A percentile compares a stretch with the other conserved stretches of the same genome.
Conservation (phyloP, 2,888 invertebrate species). For the Dryobota labecula region DNA sequence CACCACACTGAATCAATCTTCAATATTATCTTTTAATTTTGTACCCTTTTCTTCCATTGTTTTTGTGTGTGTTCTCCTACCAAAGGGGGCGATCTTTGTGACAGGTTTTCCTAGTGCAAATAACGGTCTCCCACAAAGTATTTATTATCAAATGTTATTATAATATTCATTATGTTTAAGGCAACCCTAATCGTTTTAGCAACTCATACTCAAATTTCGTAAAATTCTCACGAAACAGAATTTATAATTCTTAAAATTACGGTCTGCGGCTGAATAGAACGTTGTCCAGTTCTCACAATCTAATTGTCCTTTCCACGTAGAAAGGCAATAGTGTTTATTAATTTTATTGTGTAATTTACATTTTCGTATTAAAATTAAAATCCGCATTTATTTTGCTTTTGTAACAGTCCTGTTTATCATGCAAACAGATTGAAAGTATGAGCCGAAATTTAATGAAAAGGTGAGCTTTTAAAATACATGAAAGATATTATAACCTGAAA, state of each 20-base stretch:
- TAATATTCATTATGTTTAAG: no score
- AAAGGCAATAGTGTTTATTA: constrained; percentile 18
- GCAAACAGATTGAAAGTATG: constrained; percentile 4
- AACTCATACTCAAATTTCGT: background rate
- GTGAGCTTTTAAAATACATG: constrained; percentile 13
- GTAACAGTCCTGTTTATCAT: constrained; percentile 6
- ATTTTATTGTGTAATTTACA: constrained; percentile 29
- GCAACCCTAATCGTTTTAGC: no score
- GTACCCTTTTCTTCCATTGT: no score
- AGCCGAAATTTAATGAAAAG: constrained; percentile 1
- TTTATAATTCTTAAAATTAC: constrained; percentile 28
- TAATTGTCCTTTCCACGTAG: constrained; percentile 38
- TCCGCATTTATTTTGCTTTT: constrained; percentile 9
- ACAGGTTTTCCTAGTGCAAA: no score
- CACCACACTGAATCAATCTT: no score
- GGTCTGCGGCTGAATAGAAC: background rate
- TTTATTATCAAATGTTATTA: no score
- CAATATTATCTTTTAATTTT: no score
- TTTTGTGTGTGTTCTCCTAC: no score
- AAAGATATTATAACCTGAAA: constrained; percentile 1
- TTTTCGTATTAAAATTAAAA: constrained; percentile 9
- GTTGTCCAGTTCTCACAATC: constrained; percentile 39
- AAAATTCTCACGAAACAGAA: constrained; percentile 25
- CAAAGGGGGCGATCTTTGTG: no score
- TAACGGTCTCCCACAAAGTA: no score